Percentiles rank a stretch among this genome's conserved stretches.
phyloP scores from a whole-genome alignment of 2,797 vertebrate genomes.

The Echiichthys vipera region DNA sequence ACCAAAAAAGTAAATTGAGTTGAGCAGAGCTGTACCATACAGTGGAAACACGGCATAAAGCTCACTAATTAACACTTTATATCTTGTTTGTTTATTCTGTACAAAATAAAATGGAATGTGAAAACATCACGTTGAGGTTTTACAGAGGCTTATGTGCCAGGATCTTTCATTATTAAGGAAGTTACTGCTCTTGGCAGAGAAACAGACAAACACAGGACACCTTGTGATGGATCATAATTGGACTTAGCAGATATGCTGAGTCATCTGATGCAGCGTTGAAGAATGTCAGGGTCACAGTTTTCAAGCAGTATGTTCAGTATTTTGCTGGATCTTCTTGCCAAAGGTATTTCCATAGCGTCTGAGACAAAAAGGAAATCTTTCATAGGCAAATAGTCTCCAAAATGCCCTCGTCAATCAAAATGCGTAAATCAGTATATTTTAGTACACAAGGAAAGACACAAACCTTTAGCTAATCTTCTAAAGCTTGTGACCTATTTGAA shows the following conservation, averaged over 20 bases:
- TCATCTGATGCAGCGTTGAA: slow-evolving; percentile 1
- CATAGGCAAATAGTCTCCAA: neutral
- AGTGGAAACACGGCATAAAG: too few species aligned
- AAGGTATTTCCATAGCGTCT: neutral
- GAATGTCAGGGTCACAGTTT: slow-evolving; percentile 20
- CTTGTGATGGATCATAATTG: neutral
- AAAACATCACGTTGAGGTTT: neutral
- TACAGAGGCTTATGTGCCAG: neutral
- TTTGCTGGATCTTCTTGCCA: slow-evolving; percentile 9
- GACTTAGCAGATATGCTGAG: neutral
- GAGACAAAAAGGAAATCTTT: neutral
- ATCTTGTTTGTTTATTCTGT: neutral
- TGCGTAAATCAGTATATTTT: neutral
- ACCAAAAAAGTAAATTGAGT: too few species aligned
- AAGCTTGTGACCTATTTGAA: slow-evolving; percentile 33
- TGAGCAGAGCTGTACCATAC: too few species aligned
- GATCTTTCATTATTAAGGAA: neutral
- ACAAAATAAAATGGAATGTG: too few species aligned
- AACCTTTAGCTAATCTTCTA: neutral
- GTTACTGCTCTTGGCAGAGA: neutral
- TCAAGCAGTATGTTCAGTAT: neutral
- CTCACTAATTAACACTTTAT: neutral
- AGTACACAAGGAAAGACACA: neutral
- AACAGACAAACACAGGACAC: neutral
- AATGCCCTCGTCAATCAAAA: neutral